These are phyloP conservation scores for Sitta europaea DNA, from an alignment of 2,113 vertebrate species.

Conservation along the genomic window DNA sequence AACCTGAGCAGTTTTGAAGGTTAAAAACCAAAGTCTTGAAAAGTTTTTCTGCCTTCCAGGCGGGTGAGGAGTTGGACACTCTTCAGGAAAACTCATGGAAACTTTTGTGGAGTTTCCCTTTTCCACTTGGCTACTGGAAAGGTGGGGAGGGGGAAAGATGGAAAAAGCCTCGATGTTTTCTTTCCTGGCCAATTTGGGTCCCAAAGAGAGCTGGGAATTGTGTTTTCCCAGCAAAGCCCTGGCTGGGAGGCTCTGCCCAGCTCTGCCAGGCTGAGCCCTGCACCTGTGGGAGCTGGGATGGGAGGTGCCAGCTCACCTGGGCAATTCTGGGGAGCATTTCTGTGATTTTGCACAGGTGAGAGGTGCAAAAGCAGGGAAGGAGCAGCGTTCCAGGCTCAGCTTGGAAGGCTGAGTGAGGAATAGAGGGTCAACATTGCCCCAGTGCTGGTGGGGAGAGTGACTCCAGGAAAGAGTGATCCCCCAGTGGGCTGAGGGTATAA, in stretches of 20 bases:
- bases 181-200: neutral
- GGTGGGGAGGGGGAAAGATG: neutral
- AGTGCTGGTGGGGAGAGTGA: neutral
- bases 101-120: neutral
- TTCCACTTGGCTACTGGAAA: neutral
- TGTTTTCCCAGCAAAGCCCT: neutral
- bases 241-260: neutral
- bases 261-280: neutral
- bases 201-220: neutral
- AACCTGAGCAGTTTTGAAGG: accelerated
- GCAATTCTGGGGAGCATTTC: accelerated
- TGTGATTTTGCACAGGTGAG: neutral
- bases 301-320: accelerated
- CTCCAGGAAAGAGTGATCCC: neutral
- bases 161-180: neutral
- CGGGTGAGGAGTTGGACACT: neutral
- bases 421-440: neutral
- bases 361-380: neutral
- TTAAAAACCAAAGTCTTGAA: neutral
- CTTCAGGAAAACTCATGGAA: neutral
- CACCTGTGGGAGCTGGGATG: accelerated
- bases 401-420: neutral
- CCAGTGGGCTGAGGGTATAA: neutral
- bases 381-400: accelerated
- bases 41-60: neutral